These are phyloP conservation scores for Trichogramma dendrolimi DNA, from an alignment of 2,888 invertebrate species.

Conservation along the genomic window DNA sequence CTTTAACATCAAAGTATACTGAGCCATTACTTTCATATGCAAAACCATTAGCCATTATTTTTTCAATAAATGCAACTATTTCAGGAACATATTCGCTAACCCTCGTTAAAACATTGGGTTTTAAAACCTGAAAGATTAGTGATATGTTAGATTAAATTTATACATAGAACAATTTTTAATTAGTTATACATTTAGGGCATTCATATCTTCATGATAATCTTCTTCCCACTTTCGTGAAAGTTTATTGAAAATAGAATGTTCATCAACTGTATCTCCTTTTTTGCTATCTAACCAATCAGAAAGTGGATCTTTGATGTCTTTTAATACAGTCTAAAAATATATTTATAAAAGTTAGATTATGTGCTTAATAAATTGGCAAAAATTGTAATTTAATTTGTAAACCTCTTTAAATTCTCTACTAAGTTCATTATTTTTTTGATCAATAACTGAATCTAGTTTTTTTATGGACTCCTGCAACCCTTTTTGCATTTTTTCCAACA, in stretches of 20 bases:
- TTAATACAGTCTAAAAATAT: constrained; percentile 56
- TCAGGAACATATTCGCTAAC: constrained; percentile 99
- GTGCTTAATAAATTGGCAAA: constrained; percentile 1
- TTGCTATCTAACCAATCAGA: constrained; percentile 88
- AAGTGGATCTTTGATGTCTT: constrained; percentile 77
- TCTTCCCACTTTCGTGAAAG: constrained; percentile 88
- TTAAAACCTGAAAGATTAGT: constrained; percentile 64
- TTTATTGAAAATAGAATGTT: constrained; percentile 85
- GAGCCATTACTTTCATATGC: constrained; percentile 90
- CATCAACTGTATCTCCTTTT: constrained; percentile 74
- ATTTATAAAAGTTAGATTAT: constrained; percentile 13
- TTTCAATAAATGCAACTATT: constrained; percentile 83
- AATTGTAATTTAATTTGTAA: constrained; percentile 2
- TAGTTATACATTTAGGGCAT: constrained; percentile 74
- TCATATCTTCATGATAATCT: constrained; percentile 94
- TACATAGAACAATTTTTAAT: neutral
- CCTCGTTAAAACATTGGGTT: constrained; percentile 91
- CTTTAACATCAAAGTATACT: constrained; percentile 92
- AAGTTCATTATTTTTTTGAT: constrained; percentile 56
- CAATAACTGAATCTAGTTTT: constrained; percentile 63
- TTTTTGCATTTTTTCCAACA: constrained; percentile 71
- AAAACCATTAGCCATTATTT: constrained; percentile 84
- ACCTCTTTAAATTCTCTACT: constrained; percentile 58
- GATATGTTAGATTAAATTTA: neutral
- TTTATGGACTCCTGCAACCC: constrained; percentile 69